phyloP scores from a whole-genome alignment of 1,140 invertebrate species.

The Nasonia giraulti region DNA sequence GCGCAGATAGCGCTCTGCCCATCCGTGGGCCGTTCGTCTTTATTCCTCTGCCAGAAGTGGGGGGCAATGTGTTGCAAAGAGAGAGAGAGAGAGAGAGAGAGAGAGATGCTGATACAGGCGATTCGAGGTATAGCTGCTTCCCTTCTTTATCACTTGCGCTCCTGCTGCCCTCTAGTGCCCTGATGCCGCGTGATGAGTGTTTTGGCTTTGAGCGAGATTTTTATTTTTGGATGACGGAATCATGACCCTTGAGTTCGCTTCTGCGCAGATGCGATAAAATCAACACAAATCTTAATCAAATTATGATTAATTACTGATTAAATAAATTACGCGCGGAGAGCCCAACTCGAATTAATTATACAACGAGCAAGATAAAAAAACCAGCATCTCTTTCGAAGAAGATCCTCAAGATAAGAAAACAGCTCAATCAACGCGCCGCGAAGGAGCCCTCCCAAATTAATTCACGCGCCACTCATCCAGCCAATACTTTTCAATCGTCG shows the following conservation, averaged over 20 bases:
- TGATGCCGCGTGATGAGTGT: not conserved
- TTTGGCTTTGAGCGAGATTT: not conserved
- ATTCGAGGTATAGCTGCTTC: constrained; percentile 37
- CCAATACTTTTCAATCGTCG: not conserved
- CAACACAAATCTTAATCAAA: no score
- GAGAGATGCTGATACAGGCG: constrained; percentile 9
- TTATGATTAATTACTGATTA: not conserved
- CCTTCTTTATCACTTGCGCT: constrained; percentile 10
- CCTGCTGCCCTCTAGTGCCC: not conserved
- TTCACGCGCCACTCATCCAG: not conserved
- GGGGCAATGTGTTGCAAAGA: constrained; percentile 6
- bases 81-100: constrained; percentile 40
- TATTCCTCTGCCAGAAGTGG: constrained; percentile 66
- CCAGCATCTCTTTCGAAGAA: not conserved
- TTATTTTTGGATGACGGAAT: no score
- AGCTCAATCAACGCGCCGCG: not conserved
- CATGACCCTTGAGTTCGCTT: no score
- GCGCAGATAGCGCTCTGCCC: constrained; percentile 71
- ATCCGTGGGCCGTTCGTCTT: constrained; percentile 74
- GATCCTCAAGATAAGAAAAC: not conserved
- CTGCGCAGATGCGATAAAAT: no score
- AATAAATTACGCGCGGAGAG: not conserved
- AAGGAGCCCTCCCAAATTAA: not conserved
- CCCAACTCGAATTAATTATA: not conserved
- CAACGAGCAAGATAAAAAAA: not conserved